These are phyloP conservation scores for Nemopilema nomurai DNA, from an alignment of 30 jellyfish, hydroid and myxozoan genomes.

Conservation along the genomic window DNA sequence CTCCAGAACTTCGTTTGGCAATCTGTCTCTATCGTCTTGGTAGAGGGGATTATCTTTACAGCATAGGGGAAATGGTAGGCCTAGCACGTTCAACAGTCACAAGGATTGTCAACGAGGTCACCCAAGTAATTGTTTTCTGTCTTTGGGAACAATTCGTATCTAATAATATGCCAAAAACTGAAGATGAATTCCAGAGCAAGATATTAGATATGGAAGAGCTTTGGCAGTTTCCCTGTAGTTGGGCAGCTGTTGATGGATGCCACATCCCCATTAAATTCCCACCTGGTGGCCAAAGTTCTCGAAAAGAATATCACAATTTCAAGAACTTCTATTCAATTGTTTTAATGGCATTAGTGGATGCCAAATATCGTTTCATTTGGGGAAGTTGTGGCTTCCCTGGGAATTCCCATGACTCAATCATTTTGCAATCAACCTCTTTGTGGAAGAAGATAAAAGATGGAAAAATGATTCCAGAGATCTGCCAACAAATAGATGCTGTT, in stretches of 20 bases:
- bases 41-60: slow-evolving; percentile 51
- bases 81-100: slow-evolving; percentile 32
- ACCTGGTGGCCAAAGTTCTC: slow-evolving; percentile 27
- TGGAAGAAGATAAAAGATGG: background rate
- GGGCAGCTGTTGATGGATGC: slow-evolving; percentile 58
- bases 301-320: slow-evolving; percentile 57
- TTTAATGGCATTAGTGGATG: slow-evolving; percentile 59
- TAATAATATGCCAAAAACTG: slow-evolving; percentile 17
- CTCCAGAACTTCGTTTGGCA: slow-evolving; percentile 59
- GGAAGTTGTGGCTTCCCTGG: slow-evolving; percentile 74
- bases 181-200: slow-evolving; percentile 16
- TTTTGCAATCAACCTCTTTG: background rate
- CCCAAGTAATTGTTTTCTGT: background rate
- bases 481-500: slow-evolving; percentile 23
- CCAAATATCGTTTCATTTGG: slow-evolving; percentile 59
- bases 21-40: slow-evolving; percentile 13
- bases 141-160: slow-evolving; percentile 19
- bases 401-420: slow-evolving; percentile 39
- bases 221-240: slow-evolving; percentile 57
- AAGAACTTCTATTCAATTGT: slow-evolving; percentile 63
- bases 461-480: background rate
- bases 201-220: slow-evolving; percentile 30
- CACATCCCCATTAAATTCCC: slow-evolving; percentile 59
- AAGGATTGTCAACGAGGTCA: slow-evolving; percentile 10
- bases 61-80: slow-evolving; percentile 58